Evolutionary conservation across 2,113 vertebrate species (phyloP).

Genomic region (Microtus montanus): DNA sequence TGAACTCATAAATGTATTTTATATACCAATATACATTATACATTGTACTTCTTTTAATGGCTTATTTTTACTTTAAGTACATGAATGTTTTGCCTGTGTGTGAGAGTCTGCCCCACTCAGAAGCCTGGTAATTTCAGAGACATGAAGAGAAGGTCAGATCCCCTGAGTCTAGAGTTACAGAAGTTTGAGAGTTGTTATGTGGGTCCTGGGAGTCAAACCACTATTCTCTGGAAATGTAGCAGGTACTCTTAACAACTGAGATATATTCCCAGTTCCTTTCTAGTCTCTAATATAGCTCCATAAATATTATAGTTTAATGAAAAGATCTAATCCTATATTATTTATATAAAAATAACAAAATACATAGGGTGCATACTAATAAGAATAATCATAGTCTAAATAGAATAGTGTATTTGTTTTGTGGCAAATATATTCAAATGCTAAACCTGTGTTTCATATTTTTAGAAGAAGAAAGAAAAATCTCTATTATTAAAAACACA

Average conservation of each 20-base stretch:
- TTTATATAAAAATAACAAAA: neutral
- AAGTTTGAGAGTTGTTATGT: neutral
- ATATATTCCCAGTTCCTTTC: neutral
- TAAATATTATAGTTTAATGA: neutral
- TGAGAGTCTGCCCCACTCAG: neutral
- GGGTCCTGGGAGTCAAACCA: too few species aligned
- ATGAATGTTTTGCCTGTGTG: neutral
- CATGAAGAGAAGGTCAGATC: neutral
- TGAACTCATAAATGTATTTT: neutral
- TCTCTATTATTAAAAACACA: neutral
- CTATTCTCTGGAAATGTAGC: neutral
- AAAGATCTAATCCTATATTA: neutral
- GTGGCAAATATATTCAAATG: neutral
- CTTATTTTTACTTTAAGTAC: neutral
- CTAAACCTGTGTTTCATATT: neutral
- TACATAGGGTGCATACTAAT: neutral
- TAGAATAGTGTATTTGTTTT: neutral
- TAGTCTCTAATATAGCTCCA: neutral
- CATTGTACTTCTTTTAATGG: neutral
- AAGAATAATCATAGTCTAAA: neutral
- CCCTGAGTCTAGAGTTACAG: neutral
- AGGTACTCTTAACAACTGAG: neutral
- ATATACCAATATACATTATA: neutral
- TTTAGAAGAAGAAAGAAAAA: neutral
- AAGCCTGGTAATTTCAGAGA: neutral